Conservation (phyloP, 1,140 invertebrate species). For the Heterodera schachtii region DNA sequence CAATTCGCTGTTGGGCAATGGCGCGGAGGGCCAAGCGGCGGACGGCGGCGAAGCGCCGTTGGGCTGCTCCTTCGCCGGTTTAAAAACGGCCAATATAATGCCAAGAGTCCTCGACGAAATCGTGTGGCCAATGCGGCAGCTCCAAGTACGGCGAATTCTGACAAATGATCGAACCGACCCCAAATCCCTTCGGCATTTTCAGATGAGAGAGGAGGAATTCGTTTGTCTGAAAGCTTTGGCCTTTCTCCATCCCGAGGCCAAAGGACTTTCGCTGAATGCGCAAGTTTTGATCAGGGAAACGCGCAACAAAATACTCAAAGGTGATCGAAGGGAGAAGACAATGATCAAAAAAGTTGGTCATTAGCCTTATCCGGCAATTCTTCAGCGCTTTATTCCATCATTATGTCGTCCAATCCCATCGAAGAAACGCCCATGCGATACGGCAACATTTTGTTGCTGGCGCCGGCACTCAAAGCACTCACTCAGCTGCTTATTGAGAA, state of each 20-base stretch:
- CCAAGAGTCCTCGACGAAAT: constrained; percentile 63
- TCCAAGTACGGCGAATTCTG: constrained; percentile 6
- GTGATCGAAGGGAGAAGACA: not conserved
- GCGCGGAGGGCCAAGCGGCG: constrained; percentile 43
- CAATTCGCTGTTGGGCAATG: constrained; percentile 57
- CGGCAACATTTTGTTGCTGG: constrained; percentile 61
- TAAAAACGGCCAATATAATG: constrained; percentile 52
- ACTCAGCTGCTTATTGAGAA: constrained; percentile 65
- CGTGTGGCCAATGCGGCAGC: constrained; percentile 64
- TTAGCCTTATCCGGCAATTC: too few relatives aligned
- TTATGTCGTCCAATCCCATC: constrained; percentile 52
- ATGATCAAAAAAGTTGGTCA: too few relatives aligned
- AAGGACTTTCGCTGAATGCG: constrained; percentile 52
- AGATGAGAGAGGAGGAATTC: constrained; percentile 64
- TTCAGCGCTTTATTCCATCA: constrained; percentile 60
- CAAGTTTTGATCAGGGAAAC: constrained; percentile 60
- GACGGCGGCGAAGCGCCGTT: constrained; percentile 43
- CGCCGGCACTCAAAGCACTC: constrained; percentile 62
- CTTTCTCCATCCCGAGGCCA: constrained; percentile 64
- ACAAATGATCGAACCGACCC: not conserved
- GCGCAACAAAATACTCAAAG: constrained; percentile 61
- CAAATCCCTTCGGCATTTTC: constrained; percentile 17
- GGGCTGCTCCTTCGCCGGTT: constrained; percentile 30
- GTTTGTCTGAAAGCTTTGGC: constrained; percentile 64
- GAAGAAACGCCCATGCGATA: constrained; percentile 63